phyloP scores from a whole-genome alignment of 2,113 vertebrate genomes.

The Seriola aureovittata region DNA sequence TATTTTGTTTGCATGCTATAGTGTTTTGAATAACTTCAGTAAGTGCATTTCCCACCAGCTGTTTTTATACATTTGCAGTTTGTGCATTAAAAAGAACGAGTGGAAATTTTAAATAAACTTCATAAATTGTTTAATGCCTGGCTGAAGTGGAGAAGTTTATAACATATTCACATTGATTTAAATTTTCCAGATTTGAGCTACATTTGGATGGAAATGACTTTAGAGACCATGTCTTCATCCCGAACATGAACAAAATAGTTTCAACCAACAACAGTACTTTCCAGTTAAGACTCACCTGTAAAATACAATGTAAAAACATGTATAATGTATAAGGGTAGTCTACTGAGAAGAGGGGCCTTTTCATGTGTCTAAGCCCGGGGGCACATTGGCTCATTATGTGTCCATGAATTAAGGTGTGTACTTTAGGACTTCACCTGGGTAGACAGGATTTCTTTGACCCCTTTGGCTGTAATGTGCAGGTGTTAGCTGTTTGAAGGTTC shows the following conservation, averaged over 20 bases:
- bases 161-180: too few relatives aligned
- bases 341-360: background rate
- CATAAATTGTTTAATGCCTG: background rate
- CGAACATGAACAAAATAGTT: background rate
- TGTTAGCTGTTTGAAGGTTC: constrained; percentile 50
- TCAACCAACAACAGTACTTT: background rate
- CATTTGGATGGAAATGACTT: too few relatives aligned
- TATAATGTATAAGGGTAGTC: background rate
- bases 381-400: background rate
- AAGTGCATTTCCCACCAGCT: background rate
- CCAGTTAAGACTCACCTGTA: background rate
- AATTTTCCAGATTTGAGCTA: too few relatives aligned
- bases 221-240: background rate
- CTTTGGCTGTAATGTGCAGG: constrained; percentile 40
- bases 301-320: constrained; percentile 3
- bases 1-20: background rate
- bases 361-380: background rate
- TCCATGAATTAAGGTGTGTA: background rate
- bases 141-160: background rate
- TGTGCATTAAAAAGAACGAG: background rate
- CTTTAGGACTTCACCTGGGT: background rate
- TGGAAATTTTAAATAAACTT: background rate
- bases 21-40: background rate
- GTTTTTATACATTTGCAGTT: background rate
- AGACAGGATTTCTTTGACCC: constrained; percentile 37